Conservation (phyloP, 1,140 invertebrate species). For the Pachyrhynchus sulphureomaculatus region DNA sequence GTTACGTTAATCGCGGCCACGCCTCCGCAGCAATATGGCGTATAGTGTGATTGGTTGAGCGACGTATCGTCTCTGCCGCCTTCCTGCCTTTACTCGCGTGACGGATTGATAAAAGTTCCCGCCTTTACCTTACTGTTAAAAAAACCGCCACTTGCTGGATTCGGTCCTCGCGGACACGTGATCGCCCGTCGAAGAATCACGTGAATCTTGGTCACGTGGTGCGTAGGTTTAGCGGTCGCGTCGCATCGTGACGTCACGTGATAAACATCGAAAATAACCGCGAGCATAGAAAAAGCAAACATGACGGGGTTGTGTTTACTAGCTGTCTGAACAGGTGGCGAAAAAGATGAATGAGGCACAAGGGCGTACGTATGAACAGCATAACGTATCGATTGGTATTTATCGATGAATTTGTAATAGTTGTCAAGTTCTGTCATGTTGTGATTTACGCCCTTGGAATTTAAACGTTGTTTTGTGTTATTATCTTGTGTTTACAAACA, state of each 20-base stretch:
- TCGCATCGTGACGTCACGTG: conserved; percentile 33
- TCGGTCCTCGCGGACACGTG: conserved; percentile 38
- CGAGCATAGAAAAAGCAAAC: conserved; percentile 29
- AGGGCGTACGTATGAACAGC: conserved; percentile 20
- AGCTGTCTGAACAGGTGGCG: conserved; percentile 40
- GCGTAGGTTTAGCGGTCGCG: conserved; percentile 15
- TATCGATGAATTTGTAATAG: conserved; percentile 33
- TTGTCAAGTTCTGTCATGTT: conserved; percentile 25
- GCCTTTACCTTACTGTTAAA: conserved; percentile 34
- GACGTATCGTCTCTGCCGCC: conserved; percentile 41
- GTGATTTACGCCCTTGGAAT: conserved; percentile 9
- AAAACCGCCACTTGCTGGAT: conserved; percentile 45
- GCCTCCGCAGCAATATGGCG: conserved; percentile 48
- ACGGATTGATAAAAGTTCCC: conserved; percentile 43
- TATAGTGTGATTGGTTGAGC: conserved; percentile 45
- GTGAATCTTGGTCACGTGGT: conserved; percentile 37
- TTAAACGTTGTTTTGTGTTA: not conserved
- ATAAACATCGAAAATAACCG: conserved; percentile 41
- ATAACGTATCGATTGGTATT: conserved; percentile 35
- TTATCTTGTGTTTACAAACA: too few relatives aligned
- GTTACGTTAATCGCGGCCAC: conserved; percentile 39
- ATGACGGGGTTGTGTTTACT: conserved; percentile 33
- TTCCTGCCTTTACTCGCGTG: conserved; percentile 41
- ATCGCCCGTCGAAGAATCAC: conserved; percentile 28
- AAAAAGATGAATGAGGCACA: conserved; percentile 41